These are phyloP conservation scores for Rhopalosiphum padi DNA, from an alignment of 1,140 invertebrate species.

Conservation along the genomic window DNA sequence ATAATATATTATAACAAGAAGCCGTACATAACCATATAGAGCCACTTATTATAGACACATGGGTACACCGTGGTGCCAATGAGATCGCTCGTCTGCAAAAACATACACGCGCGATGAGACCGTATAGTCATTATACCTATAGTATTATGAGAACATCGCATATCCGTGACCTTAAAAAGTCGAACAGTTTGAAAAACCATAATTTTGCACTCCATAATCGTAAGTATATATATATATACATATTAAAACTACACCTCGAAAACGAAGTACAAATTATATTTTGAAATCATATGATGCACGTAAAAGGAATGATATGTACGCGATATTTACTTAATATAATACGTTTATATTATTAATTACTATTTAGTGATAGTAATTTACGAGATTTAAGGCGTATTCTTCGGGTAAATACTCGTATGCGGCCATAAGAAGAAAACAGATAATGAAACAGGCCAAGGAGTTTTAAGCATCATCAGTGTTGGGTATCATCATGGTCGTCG, in stretches of 20 bases:
- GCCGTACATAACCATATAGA: not conserved
- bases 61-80: not conserved
- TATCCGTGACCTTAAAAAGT: not conserved
- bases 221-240: not conserved
- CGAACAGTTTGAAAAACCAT: not conserved
- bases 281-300: not conserved
- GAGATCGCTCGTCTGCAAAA: not conserved
- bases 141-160: not conserved
- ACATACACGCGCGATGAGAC: not conserved
- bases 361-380: constrained; percentile 15
- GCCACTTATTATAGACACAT: not conserved
- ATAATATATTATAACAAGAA: not conserved
- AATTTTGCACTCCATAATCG: not conserved
- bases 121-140: not conserved
- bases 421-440: not conserved
- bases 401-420: not conserved
- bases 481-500: not conserved
- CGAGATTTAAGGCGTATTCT: not conserved
- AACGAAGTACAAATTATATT: not conserved
- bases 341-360: not conserved
- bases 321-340: not conserved
- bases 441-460: constrained; percentile 41
- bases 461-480: not conserved
- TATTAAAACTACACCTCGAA: not conserved
- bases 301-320: constrained; percentile 11